A percentile compares a stretch with the other conserved stretches of the same genome.
phyloP scores from a whole-genome alignment of 2,113 vertebrate species.

The Pygoscelis antarcticus region DNA sequence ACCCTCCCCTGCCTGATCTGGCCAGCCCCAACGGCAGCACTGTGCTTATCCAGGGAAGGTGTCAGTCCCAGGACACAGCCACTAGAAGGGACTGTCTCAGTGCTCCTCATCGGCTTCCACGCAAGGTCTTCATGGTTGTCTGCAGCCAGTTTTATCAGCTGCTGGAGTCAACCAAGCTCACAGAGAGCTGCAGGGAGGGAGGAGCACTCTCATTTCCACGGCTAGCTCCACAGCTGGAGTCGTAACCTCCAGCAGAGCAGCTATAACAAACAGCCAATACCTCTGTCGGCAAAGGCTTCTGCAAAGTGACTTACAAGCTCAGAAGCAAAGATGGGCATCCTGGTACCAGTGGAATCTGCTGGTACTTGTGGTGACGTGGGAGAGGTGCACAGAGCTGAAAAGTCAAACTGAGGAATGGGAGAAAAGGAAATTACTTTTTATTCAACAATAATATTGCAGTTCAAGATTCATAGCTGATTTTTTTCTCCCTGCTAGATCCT shows the following conservation, averaged over 20 bases:
- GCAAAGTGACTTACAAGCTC: neutral
- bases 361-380: neutral
- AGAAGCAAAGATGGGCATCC: neutral
- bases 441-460: neutral
- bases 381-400: neutral
- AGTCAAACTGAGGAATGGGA: neutral
- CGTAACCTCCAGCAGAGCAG: neutral
- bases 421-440: neutral
- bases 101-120: neutral
- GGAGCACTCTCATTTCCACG: neutral
- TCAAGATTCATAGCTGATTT: neutral
- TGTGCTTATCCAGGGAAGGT: accelerated
- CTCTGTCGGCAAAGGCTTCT: neutral
- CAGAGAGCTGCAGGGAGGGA: accelerated
- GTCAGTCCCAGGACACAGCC: neutral
- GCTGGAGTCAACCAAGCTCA: neutral
- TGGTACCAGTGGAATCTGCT: neutral
- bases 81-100: neutral
- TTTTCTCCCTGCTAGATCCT: neutral
- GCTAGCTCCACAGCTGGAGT: neutral
- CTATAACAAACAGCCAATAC: neutral
- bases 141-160: neutral
- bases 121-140: neutral
- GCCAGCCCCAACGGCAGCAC: neutral
- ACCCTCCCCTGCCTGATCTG: neutral